Conservation (phyloP, 2,113 vertebrate genomes). For the Poeciliopsis prolifica region DNA sequence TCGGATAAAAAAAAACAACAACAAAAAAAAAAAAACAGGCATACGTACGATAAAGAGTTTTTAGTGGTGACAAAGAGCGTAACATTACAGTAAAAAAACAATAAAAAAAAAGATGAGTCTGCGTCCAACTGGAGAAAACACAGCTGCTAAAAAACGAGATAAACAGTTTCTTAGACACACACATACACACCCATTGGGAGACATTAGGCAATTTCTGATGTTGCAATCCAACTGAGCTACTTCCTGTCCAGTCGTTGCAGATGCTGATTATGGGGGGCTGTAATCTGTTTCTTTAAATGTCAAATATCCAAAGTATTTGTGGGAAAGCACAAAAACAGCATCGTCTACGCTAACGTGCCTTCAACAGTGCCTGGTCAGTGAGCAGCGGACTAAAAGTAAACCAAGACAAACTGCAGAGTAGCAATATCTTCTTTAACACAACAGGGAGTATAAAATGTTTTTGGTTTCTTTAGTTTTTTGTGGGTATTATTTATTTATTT, state of each 20-base stretch:
- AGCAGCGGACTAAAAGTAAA: conserved; percentile 30
- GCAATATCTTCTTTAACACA: not conserved
- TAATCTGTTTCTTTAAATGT: conserved; percentile 35
- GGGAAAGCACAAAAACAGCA: conserved; percentile 17
- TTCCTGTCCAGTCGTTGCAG: conserved; percentile 37
- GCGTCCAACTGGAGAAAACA: conserved; percentile 17
- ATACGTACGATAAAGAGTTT: conserved; percentile 13
- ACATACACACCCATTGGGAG: conserved; percentile 11
- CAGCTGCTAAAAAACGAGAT: conserved; percentile 50
- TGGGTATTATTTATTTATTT: too few species aligned
- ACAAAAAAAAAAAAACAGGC: conserved; percentile 23
- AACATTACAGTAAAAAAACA: conserved; percentile 22
- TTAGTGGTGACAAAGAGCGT: not conserved
- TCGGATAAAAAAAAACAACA: not conserved
- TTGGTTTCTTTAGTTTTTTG: not conserved
- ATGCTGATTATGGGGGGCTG: conserved; percentile 26
- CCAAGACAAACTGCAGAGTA: conserved; percentile 10
- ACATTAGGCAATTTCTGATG: conserved; percentile 56
- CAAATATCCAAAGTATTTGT: conserved; percentile 28
- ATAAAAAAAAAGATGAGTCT: not conserved
- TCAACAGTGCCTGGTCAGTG: not conserved
- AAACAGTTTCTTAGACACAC: conserved; percentile 57
- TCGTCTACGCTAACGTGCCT: conserved; percentile 8
- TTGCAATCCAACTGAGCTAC: conserved; percentile 44
- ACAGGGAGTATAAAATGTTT: not conserved